Percentiles rank a stretch among this genome's conserved stretches.
Conservation (phyloP, 2,113 vertebrate genomes). For the Globicephala melas region DNA sequence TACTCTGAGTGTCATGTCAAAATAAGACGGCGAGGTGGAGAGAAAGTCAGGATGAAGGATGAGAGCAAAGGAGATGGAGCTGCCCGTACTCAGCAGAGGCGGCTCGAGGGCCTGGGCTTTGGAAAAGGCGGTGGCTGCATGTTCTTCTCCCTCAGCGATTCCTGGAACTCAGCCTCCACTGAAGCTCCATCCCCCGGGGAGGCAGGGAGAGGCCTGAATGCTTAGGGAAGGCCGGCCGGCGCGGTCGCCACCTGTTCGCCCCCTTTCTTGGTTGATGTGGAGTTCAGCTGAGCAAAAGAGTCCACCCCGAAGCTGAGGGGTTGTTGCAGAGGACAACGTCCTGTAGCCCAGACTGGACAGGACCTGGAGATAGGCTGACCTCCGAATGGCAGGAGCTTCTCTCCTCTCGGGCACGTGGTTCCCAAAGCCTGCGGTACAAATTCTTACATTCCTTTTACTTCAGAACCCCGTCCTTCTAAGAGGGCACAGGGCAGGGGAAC, state of each 20-base stretch:
- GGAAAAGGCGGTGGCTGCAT: not conserved
- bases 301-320: not conserved
- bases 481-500: not conserved
- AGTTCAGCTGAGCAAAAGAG: not conserved
- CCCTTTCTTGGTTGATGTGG: not conserved
- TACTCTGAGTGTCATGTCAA: not conserved
- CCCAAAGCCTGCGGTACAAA: not conserved
- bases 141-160: not conserved
- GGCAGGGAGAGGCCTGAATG: accelerated
- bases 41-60: not conserved
- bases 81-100: not conserved
- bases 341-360: not conserved
- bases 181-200: not conserved
- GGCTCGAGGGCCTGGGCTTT: not conserved
- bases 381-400: not conserved
- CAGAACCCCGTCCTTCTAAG: not conserved
- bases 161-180: not conserved
- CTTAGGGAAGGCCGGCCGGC: not conserved
- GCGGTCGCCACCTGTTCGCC: not conserved
- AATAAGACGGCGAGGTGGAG: not conserved
- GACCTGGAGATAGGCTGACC: not conserved
- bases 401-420: accelerated
- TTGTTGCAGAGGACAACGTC: not conserved
- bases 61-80: not conserved
- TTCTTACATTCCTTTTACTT: not conserved